These are phyloP conservation scores for Hirtodrosophila cameraria DNA, from an alignment of 2,888 invertebrate species.

Conservation along the genomic window DNA sequence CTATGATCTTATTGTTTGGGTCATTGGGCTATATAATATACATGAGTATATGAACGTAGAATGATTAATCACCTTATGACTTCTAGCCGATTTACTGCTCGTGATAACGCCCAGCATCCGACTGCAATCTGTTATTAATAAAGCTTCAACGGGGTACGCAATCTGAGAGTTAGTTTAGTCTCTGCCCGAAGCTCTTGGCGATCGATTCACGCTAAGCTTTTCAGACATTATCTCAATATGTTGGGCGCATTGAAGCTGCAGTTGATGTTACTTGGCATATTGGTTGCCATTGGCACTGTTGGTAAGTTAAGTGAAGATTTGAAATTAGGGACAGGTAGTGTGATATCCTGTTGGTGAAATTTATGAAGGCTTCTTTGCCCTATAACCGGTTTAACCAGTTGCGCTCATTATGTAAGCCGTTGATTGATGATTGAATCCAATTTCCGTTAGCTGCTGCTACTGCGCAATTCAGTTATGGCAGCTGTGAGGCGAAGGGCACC, in stretches of 20 bases:
- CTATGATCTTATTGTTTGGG: conserved; percentile 10
- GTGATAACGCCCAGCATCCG: conserved; percentile 29
- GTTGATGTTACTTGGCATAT: conserved; percentile 19
- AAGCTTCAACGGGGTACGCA: conserved; percentile 19
- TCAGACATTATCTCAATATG: conserved; percentile 17
- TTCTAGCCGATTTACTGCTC: conserved; percentile 15
- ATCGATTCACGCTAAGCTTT: conserved; percentile 19
- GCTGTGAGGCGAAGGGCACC: conserved; percentile 63
- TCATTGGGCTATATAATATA: not conserved
- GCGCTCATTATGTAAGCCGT: conserved; percentile 3
- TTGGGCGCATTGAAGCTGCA: conserved; percentile 23
- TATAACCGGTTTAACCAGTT: conserved; percentile 56
- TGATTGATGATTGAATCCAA: conserved; percentile 14
- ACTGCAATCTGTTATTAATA: conserved; percentile 11
- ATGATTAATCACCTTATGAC: conserved; percentile 36
- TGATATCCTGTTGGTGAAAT: not conserved
- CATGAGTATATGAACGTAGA: not conserved
- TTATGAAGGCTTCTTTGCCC: not conserved
- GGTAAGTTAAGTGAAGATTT: conserved; percentile 36
- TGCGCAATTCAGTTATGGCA: conserved; percentile 68
- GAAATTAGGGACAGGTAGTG: not conserved
- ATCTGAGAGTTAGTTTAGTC: conserved; percentile 41
- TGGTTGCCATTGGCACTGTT: conserved; percentile 18
- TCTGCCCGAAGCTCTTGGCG: conserved; percentile 32
- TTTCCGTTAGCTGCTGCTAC: conserved; percentile 13